Conservation (phyloP, 1,140 invertebrate genomes). For the roundworm (Caenorhabditis elegans) region DNA sequence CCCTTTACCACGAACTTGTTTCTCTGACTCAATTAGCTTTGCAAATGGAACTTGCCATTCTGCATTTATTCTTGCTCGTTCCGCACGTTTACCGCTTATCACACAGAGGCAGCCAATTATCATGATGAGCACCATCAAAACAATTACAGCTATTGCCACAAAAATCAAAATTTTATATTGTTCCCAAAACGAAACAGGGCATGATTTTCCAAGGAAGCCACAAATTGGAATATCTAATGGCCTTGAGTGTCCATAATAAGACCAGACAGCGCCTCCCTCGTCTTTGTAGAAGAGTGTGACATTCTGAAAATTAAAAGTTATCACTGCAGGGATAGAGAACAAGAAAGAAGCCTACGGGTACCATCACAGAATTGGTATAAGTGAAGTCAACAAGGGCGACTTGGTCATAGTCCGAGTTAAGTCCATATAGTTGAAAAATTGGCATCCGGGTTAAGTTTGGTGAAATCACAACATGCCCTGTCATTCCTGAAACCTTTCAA, state of each 20-base stretch:
- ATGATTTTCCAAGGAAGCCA: constrained; percentile 34
- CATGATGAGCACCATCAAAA: background rate
- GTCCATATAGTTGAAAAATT: constrained; percentile 27
- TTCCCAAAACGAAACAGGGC: constrained; percentile 35
- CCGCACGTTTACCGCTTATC: background rate
- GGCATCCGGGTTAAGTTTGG: constrained; percentile 14
- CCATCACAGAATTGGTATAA: background rate
- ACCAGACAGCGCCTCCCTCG: background rate
- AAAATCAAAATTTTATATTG: constrained; percentile 35
- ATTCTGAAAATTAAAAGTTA: background rate
- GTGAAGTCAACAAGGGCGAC: constrained; percentile 3
- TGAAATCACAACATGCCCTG: constrained; percentile 30
- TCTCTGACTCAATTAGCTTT: background rate
- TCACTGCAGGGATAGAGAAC: background rate
- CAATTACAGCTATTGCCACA: background rate
- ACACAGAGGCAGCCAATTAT: background rate
- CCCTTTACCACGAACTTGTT: constrained; percentile 34
- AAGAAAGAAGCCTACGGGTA: background rate
- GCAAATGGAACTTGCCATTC: constrained; percentile 40
- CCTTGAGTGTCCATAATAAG: background rate
- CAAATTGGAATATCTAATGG: constrained; percentile 22
- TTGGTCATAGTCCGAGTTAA: background rate
- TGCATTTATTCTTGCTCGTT: constrained; percentile 25
- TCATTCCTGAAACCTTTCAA: constrained; percentile 42
- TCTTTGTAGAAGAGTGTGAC: constrained; percentile 4